Base-by-base conservation (phyloP, 2,113 vertebrate genomes). In the Elgaria multicarinata region DNA sequence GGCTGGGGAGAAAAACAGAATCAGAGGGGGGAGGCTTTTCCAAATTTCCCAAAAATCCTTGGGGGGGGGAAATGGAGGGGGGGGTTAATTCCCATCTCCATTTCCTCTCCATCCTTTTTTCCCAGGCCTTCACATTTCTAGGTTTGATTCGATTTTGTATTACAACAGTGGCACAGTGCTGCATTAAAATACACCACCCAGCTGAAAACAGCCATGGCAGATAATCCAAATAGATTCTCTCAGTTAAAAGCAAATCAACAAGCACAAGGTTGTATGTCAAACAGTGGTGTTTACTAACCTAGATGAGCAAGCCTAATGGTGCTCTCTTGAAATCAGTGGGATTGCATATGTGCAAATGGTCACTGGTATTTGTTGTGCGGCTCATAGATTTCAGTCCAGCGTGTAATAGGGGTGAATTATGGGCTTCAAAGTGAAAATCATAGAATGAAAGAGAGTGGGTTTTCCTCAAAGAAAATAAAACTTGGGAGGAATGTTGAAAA, bases 401-500 rank as follows among this genome's bases (percentile, higher is more conserved):
- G 16, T 62, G 55, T 64, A 64, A 82, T 64, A 66, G 55, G 46
- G 12, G 31, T 89, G 69, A 39, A 75, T 64, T 77, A 31, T 66
- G 7, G 39, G 8, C 31, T 44, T 84, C 14, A 18, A 36, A 39
- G 24, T 33, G 26, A 89, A 50, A 31, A 12, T 16, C 39, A 66
- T 26, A 74, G 10, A 20, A 77, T 77, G 36, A 66, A 76, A 20
- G 64, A 83, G 44, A 46, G 53, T 22, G 44, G 42, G 39, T 46
- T 64, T 46, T 39, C 69, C 9, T 36, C 2, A 69, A 72, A 36
- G 53, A 75, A 83, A 93, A 44, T 66, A 77, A 55, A 44, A 84
- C 28, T 86, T 39, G 86, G 90, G 71, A 31, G 88, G 71, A 91
- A 66, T 85, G 87, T 71, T 66, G 87, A 53, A 86, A 28, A 90